Evolutionary conservation across 2,888 invertebrate species (phyloP).

Genomic region (Drosophila ustulata): DNA sequence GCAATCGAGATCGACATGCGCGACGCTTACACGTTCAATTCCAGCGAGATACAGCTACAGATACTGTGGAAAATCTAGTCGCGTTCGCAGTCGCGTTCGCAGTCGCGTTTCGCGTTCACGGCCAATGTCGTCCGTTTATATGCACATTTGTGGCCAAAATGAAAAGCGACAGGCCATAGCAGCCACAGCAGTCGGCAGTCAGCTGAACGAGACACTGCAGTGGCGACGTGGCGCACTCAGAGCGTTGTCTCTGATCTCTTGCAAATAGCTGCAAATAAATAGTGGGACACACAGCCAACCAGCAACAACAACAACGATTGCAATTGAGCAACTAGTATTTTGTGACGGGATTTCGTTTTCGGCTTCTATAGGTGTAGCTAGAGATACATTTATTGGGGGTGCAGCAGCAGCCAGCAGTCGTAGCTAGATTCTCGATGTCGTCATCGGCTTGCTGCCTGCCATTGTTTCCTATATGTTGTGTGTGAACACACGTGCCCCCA

Average conservation of each 20-base stretch:
- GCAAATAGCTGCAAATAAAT: constrained; percentile 36
- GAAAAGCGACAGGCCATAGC: constrained; percentile 47
- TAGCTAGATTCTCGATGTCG: constrained; percentile 41
- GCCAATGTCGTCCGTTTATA: constrained; percentile 59
- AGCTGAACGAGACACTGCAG: constrained; percentile 1
- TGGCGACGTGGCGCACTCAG: constrained; percentile 25
- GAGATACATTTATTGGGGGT: constrained; percentile 40
- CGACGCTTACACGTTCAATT: constrained; percentile 61
- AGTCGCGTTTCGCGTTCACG: constrained; percentile 53
- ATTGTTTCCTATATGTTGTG: constrained; percentile 58
- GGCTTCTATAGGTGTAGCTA: constrained; percentile 36
- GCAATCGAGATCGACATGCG: constrained; percentile 45
- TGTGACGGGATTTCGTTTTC: constrained; percentile 44
- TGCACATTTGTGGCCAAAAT: constrained; percentile 60
- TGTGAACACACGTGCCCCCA: constrained; percentile 44
- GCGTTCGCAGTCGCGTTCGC: constrained; percentile 62
- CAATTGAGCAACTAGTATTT: constrained; percentile 49
- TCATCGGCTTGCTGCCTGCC: constrained; percentile 31
- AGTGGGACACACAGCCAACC: constrained; percentile 28
- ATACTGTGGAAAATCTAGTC: constrained; percentile 52
- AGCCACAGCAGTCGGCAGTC: constrained; percentile 21
- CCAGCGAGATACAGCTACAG: constrained; percentile 33
- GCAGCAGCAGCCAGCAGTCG: constrained; percentile 23
- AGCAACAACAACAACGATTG: constrained; percentile 18
- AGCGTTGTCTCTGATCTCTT: constrained; percentile 38